Base-by-base conservation (phyloP, 1,140 invertebrate species). In the Drosophila erecta region DNA sequence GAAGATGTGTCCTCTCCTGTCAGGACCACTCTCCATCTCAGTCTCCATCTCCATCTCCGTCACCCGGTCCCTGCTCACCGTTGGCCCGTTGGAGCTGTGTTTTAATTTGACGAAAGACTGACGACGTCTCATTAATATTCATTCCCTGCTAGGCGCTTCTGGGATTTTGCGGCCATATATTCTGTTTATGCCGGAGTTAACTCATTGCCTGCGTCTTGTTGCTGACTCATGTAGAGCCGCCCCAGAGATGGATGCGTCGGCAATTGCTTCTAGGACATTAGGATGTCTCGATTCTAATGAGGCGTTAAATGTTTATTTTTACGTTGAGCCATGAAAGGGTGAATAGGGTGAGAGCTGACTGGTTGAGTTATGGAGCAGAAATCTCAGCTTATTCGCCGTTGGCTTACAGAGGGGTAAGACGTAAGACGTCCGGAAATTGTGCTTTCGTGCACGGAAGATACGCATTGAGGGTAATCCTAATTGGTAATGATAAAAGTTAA, bases 61-160 rank as follows among this genome's bases (percentile, higher is more conserved):
- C 54, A 53, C 35, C 66, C 35, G 6, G 44, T 37, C 67, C 37
- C 7, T 35, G 62, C 56, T 78, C 61, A 62, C 59, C 30, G 60
- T 75, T 70, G 57, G 57, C 56, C 73, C 61, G 74, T 41, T 61
- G 71, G 72, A 60, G 60, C 71, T 87, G 86, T 86, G 86, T 74
- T 87, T 87, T 87, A 91, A 91, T 91, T 91, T 91, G 84, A 91
- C 85, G 90, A 91, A 89, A 85, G 84, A 91, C 76, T 85, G 90
- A 90, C 91, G 89, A 91, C 84, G 81, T 84, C 85, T 91, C 89
- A 91, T 91, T 91, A 91, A 91, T 91, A 91, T 91, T 91, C 89
- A 91, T 91, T 91, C 84, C 53, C 69, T 65, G 64, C 66, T 72
- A 86, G 83, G 55, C 75, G 76, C 79, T 83, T 67, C 80, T 77